Conservation (phyloP, 1,140 invertebrate species). For the Drosophila nigromelanica region DNA sequence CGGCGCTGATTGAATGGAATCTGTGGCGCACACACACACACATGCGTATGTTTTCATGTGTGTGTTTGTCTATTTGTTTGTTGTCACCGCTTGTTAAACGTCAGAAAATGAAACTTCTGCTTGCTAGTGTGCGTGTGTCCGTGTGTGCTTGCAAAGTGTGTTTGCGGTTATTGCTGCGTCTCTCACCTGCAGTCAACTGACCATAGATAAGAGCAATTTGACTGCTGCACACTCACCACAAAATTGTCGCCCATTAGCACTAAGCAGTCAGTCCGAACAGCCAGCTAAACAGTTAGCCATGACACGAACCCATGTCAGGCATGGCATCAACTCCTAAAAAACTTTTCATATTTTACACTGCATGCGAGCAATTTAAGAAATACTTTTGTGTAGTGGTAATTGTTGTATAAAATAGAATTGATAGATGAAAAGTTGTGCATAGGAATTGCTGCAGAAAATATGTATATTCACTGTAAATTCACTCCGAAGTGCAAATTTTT, state of each 20-base stretch:
- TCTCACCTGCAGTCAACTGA: conserved; percentile 23
- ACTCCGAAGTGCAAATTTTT: no score
- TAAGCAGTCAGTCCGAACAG: conserved; percentile 35
- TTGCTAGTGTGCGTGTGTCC: conserved; percentile 15
- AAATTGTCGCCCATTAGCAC: conserved; percentile 58
- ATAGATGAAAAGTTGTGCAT: no score
- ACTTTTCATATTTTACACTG: conserved; percentile 3
- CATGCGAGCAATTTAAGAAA: background rate
- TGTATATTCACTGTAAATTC: no score
- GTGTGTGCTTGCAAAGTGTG: conserved; percentile 9
- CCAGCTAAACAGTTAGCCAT: conserved; percentile 25
- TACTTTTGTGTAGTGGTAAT: no score
- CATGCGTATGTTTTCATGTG: background rate
- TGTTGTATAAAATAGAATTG: no score
- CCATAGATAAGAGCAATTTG: conserved; percentile 52
- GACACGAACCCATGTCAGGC: conserved; percentile 53
- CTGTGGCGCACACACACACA: conserved; percentile 6
- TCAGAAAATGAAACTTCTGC: conserved; percentile 41
- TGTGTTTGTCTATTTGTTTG: conserved; percentile 57
- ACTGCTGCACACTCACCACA: conserved; percentile 38
- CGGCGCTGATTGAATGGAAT: conserved; percentile 42
- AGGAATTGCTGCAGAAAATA: no score
- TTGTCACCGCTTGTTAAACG: conserved; percentile 51
- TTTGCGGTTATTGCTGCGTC: conserved; percentile 35
- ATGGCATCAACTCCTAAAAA: conserved; percentile 8